Evolutionary conservation across 2,113 vertebrate genomes (phyloP).

Genomic region (Phrynosoma blainvillii): DNA sequence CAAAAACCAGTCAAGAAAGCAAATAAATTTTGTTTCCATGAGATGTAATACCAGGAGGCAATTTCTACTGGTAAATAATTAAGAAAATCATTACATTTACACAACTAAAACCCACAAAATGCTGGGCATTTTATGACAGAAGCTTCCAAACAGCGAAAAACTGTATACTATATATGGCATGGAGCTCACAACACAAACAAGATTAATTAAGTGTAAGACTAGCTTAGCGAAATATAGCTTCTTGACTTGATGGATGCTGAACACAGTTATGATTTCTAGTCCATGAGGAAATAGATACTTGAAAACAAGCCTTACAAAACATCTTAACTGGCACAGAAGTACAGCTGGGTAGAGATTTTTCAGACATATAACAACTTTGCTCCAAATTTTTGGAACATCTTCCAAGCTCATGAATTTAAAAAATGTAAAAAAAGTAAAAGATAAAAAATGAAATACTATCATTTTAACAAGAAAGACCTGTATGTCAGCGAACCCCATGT

Average conservation of each 20-base stretch:
- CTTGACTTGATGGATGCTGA: background rate
- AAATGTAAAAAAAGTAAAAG: no score
- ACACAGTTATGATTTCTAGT: constrained; percentile 17
- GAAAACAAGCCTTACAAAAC: constrained; percentile 10
- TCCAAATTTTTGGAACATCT: background rate
- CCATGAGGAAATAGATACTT: constrained; percentile 2
- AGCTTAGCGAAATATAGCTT: constrained; percentile 11
- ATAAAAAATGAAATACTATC: no score
- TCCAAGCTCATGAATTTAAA: no score
- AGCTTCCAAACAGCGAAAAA: constrained; percentile 35
- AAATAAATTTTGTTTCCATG: constrained; percentile 1
- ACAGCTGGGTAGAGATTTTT: background rate
- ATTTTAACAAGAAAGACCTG: background rate
- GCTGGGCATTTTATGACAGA: constrained; percentile 32
- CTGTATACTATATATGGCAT: constrained; percentile 23
- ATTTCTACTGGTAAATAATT: constrained; percentile 54
- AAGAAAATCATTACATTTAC: constrained; percentile 43
- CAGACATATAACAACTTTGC: background rate
- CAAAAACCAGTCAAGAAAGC: background rate
- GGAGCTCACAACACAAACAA: constrained; percentile 25
- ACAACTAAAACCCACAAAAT: constrained; percentile 57
- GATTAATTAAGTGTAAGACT: constrained; percentile 4
- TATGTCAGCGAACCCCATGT: background rate
- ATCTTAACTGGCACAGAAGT: background rate
- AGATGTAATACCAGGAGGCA: constrained; percentile 23